Evolutionary conservation across 2,797 vertebrate genomes (phyloP).

Genomic region (Girardinus metallicus): DNA sequence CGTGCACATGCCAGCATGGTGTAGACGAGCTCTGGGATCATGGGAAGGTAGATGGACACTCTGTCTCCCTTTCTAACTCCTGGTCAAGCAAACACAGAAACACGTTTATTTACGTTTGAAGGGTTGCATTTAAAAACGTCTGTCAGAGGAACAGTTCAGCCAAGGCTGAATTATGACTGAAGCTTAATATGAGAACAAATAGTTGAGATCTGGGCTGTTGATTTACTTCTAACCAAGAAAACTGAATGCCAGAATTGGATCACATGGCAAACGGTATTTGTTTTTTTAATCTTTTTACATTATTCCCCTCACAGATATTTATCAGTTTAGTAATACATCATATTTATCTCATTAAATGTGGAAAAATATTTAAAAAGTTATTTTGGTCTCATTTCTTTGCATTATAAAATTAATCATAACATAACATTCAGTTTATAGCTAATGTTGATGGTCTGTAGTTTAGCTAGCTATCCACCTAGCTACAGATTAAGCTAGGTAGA

Average conservation of each 20-base stretch:
- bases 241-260: neutral
- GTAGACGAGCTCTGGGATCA: slow-evolving; percentile 85
- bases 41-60: slow-evolving; percentile 85
- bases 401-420: neutral
- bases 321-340: neutral
- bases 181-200: neutral
- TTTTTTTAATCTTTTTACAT: neutral
- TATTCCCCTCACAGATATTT: neutral
- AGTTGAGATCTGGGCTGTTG: neutral
- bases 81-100: slow-evolving; percentile 10
- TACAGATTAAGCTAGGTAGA: too few relatives aligned
- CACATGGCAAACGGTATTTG: neutral
- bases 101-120: neutral
- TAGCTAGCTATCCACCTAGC: neutral
- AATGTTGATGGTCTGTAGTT: neutral
- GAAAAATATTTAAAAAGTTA: neutral
- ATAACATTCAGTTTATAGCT: neutral
- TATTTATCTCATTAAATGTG: neutral
- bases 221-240: neutral
- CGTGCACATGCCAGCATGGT: slow-evolving; percentile 84
- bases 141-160: neutral
- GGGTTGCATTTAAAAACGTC: neutral
- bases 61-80: slow-evolving; percentile 82
- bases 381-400: neutral
- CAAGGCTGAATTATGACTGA: neutral